Percentiles rank a stretch among this genome's conserved stretches.
Conservation (phyloP, 1,140 invertebrate genomes). For the Eriocheir sinensis region DNA sequence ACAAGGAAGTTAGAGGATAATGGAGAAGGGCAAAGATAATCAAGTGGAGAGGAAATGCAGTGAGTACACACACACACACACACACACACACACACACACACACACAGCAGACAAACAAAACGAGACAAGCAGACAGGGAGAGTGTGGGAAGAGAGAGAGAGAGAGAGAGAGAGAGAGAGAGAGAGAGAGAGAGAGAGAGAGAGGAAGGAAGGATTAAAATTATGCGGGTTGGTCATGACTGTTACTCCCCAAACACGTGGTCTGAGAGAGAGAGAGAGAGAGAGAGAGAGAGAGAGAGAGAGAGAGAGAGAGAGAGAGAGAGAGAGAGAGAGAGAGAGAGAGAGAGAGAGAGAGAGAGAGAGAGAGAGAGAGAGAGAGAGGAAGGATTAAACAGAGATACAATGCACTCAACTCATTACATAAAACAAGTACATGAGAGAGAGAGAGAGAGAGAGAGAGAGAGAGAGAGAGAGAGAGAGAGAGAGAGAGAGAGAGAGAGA, state of each 20-base stretch:
- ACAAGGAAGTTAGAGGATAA: neutral
- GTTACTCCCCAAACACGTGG: neutral
- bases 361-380: slow-evolving; percentile 26
- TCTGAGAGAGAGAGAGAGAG: slow-evolving; percentile 8
- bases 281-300: slow-evolving; percentile 36
- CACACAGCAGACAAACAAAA: neutral
- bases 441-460: no score
- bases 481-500: no score
- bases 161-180: slow-evolving; percentile 14
- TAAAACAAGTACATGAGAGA: no score
- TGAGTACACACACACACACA: neutral
- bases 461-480: no score
- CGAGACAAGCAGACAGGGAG: neutral
- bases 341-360: slow-evolving; percentile 23
- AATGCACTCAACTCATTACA: no score
- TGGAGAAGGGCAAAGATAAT: neutral
- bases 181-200: neutral
- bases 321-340: slow-evolving; percentile 36
- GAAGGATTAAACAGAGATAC: neutral
- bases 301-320: slow-evolving; percentile 34
- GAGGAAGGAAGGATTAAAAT: neutral
- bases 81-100: neutral
- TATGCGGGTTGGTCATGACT: neutral
- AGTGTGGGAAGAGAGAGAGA: neutral
- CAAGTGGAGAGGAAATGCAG: neutral